Base-by-base conservation (phyloP, 2,113 vertebrate genomes). In the Gorsachius goisagi region DNA sequence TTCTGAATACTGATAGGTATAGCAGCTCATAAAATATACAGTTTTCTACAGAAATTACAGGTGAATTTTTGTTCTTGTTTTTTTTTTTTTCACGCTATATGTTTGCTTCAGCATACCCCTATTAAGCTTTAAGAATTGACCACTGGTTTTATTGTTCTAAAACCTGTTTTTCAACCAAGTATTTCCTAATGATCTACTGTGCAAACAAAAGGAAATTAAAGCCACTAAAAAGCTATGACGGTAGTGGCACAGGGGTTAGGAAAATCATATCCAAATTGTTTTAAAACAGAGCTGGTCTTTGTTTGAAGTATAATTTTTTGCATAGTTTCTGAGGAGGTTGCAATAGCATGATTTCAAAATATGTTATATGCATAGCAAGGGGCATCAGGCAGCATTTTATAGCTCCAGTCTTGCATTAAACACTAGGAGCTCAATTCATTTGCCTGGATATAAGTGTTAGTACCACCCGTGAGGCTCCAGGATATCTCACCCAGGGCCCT, bases 371-470 rank as follows among this genome's bases (percentile, higher is more conserved):
- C 21, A 44, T 6, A 30, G 22, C n/a, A 83, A 75, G 35, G 83
- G 9, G 24, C 77, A 83, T 76, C 2, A 12, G 33, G 30, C 23
- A 73, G 11, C 18, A 32, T 69, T 64, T 76, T 68, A 8, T 16
- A 53, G 21, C 4, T 81, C 27, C 26, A 47, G 35, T 30, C 7
- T 73, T n/a, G 7, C 17, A 30, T n/a, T 50, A 69, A 64, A 28
- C 35, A 15, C 5, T 4, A 63, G 32, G 6, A 72, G 5, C 28
- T 80, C 37, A n/a, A 35, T 77, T 52, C 1, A 49, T 52, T 73
- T 73, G 11, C 2, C 0, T 16, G 22, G 63, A n/a, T 5, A 1
- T 30, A 30, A 59, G 16, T 6, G 18, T 32, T 55, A 49, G 9
- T 41, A 37, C 6, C 18, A 8, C 22, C 30, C 18, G 16, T 0